Evolutionary conservation across 2,888 invertebrate genomes (phyloP).

Genomic region (Scaptomyza tumidula): DNA sequence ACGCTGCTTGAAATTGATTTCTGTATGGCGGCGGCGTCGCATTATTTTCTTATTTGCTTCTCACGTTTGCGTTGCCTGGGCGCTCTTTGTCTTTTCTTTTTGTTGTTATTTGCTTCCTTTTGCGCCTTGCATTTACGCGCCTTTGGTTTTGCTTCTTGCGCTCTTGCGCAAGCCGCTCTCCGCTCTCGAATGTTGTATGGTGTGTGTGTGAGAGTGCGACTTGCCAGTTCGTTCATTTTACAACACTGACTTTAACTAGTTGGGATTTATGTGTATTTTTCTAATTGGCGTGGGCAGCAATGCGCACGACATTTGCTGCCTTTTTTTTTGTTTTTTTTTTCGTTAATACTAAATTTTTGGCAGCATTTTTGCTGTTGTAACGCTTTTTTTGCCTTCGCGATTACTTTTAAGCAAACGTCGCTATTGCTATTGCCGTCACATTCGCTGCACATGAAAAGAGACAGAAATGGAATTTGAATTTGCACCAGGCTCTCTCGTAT

Average conservation of each 20-base stretch:
- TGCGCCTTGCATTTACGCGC: conserved; percentile 77
- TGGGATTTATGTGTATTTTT: conserved; percentile 66
- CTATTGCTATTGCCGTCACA: conserved; percentile 45
- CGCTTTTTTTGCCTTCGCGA: conserved; percentile 41
- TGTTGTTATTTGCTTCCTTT: conserved; percentile 76
- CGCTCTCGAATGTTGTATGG: conserved; percentile 57
- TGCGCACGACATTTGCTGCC: conserved; percentile 40
- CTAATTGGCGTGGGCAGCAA: conserved; percentile 74
- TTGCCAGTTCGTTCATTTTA: conserved; percentile 42
- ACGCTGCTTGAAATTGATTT: conserved; percentile 71
- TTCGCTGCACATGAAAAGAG: conserved; percentile 70
- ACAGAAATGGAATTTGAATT: conserved; percentile 48
- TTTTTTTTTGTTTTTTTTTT: conserved; percentile 7
- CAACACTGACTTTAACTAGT: conserved; percentile 55
- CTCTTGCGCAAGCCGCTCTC: conserved; percentile 76
- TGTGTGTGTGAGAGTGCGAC: conserved; percentile 28
- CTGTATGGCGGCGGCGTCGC: conserved; percentile 59
- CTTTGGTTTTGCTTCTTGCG: conserved; percentile 56
- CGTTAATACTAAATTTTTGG: conserved; percentile 52
- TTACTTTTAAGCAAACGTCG: conserved; percentile 62
- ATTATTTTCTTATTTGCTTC: conserved; percentile 75
- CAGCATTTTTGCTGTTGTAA: conserved; percentile 44
- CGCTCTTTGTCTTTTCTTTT: conserved; percentile 68
- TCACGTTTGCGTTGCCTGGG: conserved; percentile 65
- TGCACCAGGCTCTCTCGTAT: conserved; percentile 15